Base-by-base conservation (phyloP, 1,140 invertebrate genomes). In the Archivesica marissinica region DNA sequence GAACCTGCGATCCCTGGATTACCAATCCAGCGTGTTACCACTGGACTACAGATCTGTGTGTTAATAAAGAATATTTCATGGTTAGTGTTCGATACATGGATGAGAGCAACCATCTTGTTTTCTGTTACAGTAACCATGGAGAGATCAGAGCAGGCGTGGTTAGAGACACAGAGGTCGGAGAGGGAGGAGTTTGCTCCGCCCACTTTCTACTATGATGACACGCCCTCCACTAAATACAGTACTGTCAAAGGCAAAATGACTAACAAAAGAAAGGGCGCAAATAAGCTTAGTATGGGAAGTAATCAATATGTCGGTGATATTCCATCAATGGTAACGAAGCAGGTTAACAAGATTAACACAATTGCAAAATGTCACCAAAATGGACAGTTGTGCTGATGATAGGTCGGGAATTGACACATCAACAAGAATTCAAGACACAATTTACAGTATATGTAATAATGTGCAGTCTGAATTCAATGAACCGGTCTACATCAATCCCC, bases 131-230 rank as follows among this genome's bases (percentile, higher is more conserved):
- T 87, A 76, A 33, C 86, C 2, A 75, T 81, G 4, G 74, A 86
- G 52, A 82, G 59, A 52, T 76, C 64, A 50, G 83, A 83, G 30
- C 74, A 89, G 72, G 85, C 44, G n/a, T 90, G 88, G 79, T 66
- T 88, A 25, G 79, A 88, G 23, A 61, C 84, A 11, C 84, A 80
- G 54, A 84, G 89, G 56, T 66, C 86, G 33, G 89, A 91, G 54
- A 87, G 89, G 68, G 75, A 88, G 20, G n/a, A 54, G 11, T 87
- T 89, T 41, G 90, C 90, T 87, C 89, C 89, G 38, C 90, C 89
- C n/a, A 88, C 89, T 20, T 80, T 83, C 39, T 79, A 85, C 23
- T 88, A 90, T 78, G 87, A 85, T 70, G 35, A 82, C 25, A 54
- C 41, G 1, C 54, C 0, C n/a, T 9, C 35, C 25, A 2, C 2